Evolutionary conservation across 2,888 invertebrate species (phyloP).

Genomic region (Nebria salina): DNA sequence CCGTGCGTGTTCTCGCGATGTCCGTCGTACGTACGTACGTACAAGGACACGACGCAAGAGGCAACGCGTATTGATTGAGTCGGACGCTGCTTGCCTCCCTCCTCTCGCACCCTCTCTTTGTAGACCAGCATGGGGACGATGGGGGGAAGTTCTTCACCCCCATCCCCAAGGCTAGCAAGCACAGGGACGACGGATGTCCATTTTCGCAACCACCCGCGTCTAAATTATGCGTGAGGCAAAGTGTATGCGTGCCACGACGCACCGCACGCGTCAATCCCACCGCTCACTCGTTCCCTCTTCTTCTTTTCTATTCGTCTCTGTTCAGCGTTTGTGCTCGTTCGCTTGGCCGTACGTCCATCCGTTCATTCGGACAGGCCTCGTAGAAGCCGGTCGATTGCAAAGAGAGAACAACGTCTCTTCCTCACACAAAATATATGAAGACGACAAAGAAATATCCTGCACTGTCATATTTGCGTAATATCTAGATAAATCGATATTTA

Average conservation of each 20-base stretch:
- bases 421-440: background rate
- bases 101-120: slow-evolving; percentile 49
- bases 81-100: slow-evolving; percentile 51
- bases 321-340: background rate
- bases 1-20: slow-evolving; percentile 6
- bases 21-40: background rate
- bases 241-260: slow-evolving; percentile 58
- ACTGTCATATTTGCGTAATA: background rate
- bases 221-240: slow-evolving; percentile 64
- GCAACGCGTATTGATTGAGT: slow-evolving; percentile 44
- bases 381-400: slow-evolving; percentile 1
- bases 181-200: slow-evolving; percentile 58
- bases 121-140: background rate
- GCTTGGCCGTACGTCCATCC: slow-evolving; percentile 1
- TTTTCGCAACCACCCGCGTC: slow-evolving; percentile 63
- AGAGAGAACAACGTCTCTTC: background rate
- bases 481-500: background rate
- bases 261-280: slow-evolving; percentile 15
- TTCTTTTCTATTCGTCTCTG: background rate
- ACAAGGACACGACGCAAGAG: slow-evolving; percentile 30
- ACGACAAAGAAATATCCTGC: background rate
- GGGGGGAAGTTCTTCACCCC: slow-evolving; percentile 10
- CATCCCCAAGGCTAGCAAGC: background rate
- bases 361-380: slow-evolving; percentile 1
- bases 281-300: background rate